Percentiles rank a stretch among this genome's conserved stretches.
These are phyloP conservation scores for Montipora cactus DNA, from an alignment of 64 coral and sea anemone species.

Conservation along the genomic window DNA sequence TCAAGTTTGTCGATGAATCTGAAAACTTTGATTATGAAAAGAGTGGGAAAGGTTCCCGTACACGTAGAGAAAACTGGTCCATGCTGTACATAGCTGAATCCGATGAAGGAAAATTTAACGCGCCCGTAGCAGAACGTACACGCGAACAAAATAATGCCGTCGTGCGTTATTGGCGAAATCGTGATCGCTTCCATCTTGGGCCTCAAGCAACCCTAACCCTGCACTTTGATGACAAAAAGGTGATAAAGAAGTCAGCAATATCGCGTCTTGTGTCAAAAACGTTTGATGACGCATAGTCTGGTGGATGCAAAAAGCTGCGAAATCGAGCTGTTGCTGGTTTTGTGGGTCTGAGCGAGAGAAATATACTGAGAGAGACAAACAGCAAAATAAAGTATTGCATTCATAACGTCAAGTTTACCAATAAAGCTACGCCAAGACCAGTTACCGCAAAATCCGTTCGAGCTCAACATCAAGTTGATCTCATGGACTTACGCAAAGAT, in stretches of 20 bases:
- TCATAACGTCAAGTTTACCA: not conserved
- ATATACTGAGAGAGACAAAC: constrained; percentile 40
- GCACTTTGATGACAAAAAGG: constrained; percentile 13
- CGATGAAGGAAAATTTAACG: constrained; percentile 38
- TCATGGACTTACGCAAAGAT: constrained; percentile 44
- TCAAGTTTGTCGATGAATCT: too few species aligned
- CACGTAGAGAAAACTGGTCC: too few species aligned
- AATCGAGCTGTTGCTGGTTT: constrained; percentile 26
- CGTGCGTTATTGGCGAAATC: constrained; percentile 30
- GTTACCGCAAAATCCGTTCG: constrained; percentile 40
- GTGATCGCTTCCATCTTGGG: constrained; percentile 47
- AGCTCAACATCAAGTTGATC: constrained; percentile 55
- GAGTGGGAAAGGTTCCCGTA: too few species aligned
- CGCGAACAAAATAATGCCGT: constrained; percentile 25
- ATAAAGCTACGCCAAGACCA: constrained; percentile 39
- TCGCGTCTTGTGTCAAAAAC: constrained; percentile 26
- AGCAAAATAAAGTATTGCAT: constrained; percentile 17
- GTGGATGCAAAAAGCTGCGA: constrained; percentile 26
- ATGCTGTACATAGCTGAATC: too few species aligned
- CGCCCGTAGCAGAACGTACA: constrained; percentile 6
- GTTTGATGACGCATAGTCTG: constrained; percentile 47
- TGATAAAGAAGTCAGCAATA: constrained; percentile 51
- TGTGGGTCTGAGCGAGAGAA: constrained; percentile 30
- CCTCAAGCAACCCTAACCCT: constrained; percentile 35
- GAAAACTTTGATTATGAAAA: too few species aligned